A percentile compares a stretch with the other conserved stretches of the same genome.
Conservation (phyloP, 2,888 invertebrate species). For the Vandiemenella viatica region DNA sequence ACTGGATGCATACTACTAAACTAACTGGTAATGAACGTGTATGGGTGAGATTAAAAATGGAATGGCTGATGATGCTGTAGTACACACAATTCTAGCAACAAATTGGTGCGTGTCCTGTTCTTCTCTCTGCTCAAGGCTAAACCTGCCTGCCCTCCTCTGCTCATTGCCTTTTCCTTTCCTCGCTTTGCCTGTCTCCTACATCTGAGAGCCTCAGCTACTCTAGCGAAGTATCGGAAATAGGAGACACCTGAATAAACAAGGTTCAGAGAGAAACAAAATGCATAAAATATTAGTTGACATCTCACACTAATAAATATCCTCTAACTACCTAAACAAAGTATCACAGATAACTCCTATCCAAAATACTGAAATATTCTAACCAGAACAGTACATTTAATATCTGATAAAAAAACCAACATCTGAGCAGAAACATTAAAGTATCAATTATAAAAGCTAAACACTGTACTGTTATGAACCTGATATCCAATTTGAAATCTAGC, state of each 20-base stretch:
- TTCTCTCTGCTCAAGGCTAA: not conserved
- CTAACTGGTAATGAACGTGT: not conserved
- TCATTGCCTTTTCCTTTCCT: no score
- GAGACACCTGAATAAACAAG: not conserved
- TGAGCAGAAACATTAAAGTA: no score
- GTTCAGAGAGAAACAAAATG: constrained; percentile 10
- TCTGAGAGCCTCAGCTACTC: not conserved
- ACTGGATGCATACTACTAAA: not conserved
- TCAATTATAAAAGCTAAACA: no score
- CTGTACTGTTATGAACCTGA: no score
- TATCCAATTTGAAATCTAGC: no score
- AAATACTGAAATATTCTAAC: not conserved
- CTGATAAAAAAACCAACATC: not conserved
- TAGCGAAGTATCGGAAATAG: not conserved
- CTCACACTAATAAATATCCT: constrained; percentile 6
- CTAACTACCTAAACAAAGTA: no score
- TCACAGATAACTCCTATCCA: no score
- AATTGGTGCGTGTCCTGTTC: not conserved
- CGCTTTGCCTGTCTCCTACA: not conserved
- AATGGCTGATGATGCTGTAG: not conserved
- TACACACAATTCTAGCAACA: not conserved
- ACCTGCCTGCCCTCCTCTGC: no score
- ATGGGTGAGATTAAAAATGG: not conserved
- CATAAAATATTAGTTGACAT: constrained; percentile 14
- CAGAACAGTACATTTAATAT: not conserved